Base-by-base conservation (phyloP, 2,888 invertebrate genomes). In the Bombylius major region DNA sequence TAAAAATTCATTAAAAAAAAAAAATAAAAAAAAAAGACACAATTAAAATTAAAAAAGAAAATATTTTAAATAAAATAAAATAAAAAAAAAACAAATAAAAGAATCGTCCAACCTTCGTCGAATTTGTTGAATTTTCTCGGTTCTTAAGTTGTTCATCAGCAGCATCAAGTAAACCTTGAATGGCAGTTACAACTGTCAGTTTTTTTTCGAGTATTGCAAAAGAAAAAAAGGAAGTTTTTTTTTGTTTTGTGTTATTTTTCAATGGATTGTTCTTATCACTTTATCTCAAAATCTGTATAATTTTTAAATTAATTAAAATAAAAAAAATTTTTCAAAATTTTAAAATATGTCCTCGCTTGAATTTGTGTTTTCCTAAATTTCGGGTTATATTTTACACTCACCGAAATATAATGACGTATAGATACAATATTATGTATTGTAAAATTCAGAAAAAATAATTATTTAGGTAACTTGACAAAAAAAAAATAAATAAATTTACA, bases 101-200 rank as follows among this genome's bases (percentile, higher is more conserved):
- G 11, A 42, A 42, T 42, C 12, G 62, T 63, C 72, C 74, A 73
- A 73, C 73, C 73, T 73, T 74, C 67, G 62, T 60, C 64, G 63
- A 66, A 62, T 68, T 67, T 65, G 65, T 67, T 66, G 71, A 69
- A 62, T 65, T 67, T 68, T 71, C 70, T 70, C 68, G 71, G 67
- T 69, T 66, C 67, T 70, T 74, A 66, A 74, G 68, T 69, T 75
- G 72, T 69, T 74, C 73, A 65, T 74, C 75, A 62, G 74, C 73
- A 67, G 75, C 62, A 68, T 75, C 75, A 67, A 75, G 73, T 65
- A 75, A 69, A 69, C 75, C 75, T 69, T 75, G 75, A 67, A 75
- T 75, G 60, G 75, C 75, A 67, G 73, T 73, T 67, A 74, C 73
- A 69, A 74, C 73, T 75, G 56, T 42, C 39, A 42, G 5, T 11